phyloP scores from a whole-genome alignment of 2,888 invertebrate genomes.

The Yponomeuta plumbellus region DNA sequence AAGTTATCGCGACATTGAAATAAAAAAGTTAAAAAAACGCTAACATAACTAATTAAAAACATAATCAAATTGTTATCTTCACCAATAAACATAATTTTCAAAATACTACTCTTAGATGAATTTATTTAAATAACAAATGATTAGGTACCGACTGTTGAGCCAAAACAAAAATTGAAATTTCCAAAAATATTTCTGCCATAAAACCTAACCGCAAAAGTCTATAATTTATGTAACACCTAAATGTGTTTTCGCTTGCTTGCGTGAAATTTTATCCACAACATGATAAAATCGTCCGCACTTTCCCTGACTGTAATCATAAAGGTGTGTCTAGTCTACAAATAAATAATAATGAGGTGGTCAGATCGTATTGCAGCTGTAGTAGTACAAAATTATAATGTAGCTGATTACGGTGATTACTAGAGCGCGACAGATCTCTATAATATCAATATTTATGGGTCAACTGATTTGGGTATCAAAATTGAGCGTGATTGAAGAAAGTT shows the following conservation, averaged over 20 bases:
- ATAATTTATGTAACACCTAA: not conserved
- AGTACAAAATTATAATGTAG: slow-evolving; percentile 25
- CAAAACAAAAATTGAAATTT: too few relatives aligned
- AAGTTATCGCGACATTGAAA: too few relatives aligned
- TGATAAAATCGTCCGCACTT: not conserved
- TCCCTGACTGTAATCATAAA: slow-evolving; percentile 6
- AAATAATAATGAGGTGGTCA: not conserved
- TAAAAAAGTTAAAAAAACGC: too few relatives aligned
- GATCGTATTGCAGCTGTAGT: not conserved
- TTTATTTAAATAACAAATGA: too few relatives aligned
- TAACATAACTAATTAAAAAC: too few relatives aligned
- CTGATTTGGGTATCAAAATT: slow-evolving; percentile 41
- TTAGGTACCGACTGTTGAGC: too few relatives aligned
- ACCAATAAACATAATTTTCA: too few relatives aligned
- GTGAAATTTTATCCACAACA: not conserved
- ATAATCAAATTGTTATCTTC: too few relatives aligned
- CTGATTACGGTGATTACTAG: slow-evolving; percentile 52
- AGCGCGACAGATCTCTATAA: slow-evolving; percentile 60
- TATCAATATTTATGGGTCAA: slow-evolving; percentile 53
- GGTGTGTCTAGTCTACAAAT: slow-evolving; percentile 7
- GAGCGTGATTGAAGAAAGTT: slow-evolving; percentile 41
- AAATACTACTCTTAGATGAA: too few relatives aligned
- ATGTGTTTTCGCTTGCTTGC: not conserved
- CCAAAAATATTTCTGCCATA: too few relatives aligned
- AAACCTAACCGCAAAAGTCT: too few relatives aligned